phyloP scores from a whole-genome alignment of 2,797 vertebrate genomes.

The Pipistrellus pygmaeus region DNA sequence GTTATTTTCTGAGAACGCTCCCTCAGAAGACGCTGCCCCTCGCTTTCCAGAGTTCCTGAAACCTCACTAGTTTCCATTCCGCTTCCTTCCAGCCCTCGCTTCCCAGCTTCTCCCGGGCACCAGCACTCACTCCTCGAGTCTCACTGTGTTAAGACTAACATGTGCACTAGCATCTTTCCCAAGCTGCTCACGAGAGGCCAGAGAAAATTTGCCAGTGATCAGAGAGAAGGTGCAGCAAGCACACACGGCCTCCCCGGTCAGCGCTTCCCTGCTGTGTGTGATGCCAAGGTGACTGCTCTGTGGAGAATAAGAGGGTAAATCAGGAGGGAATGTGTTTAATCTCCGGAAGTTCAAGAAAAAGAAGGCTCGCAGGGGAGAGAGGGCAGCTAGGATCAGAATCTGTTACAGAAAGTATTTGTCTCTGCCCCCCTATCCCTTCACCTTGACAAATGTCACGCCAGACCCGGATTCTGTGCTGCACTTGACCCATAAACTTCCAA shows the following conservation, averaged over 20 bases:
- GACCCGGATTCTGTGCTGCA: background rate
- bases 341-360: background rate
- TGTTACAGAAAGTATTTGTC: background rate
- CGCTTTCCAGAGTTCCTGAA: rapidly evolving
- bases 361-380: background rate
- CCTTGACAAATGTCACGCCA: background rate
- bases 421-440: background rate
- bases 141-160: rapidly evolving
- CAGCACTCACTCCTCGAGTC: background rate
- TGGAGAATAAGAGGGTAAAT: background rate
- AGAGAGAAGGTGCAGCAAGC: background rate
- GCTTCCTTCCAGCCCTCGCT: background rate
- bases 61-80: background rate
- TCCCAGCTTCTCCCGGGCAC: background rate
- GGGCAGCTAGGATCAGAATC: background rate
- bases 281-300: background rate
- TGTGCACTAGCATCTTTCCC: background rate
- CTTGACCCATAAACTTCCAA: background rate
- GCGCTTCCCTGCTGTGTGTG: background rate
- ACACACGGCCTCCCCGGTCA: background rate
- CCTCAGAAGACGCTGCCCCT: background rate
- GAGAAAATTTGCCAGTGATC: background rate
- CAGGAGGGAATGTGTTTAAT: background rate
- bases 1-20: background rate
- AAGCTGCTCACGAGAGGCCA: background rate